These are phyloP conservation scores for Euwallacea similis DNA, from an alignment of 1,140 invertebrate species.

Conservation along the genomic window DNA sequence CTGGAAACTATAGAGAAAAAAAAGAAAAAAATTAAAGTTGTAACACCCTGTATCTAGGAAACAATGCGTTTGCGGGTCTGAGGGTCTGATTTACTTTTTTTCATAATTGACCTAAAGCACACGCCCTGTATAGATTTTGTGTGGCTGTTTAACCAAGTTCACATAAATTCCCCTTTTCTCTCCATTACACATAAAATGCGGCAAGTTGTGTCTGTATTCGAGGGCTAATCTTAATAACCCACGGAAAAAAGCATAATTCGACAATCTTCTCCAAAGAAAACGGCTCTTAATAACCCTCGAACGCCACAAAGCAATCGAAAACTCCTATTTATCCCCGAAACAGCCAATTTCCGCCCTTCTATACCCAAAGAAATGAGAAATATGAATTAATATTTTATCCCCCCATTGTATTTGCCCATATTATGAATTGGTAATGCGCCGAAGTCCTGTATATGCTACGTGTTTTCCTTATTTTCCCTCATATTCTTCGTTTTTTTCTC, in stretches of 20 bases:
- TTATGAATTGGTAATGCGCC: constrained; percentile 50
- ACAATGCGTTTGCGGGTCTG: no score
- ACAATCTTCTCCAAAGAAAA: constrained; percentile 6
- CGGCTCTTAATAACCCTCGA: constrained; percentile 21
- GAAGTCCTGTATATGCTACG: constrained; percentile 23
- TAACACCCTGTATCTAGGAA: no score
- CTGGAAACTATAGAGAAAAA: no score
- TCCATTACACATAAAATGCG: no score
- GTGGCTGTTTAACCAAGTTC: no score
- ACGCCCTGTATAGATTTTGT: no score
- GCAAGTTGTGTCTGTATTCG: no score
- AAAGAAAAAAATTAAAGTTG: no score
- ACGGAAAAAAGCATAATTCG: constrained; percentile 22
- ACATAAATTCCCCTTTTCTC: no score
- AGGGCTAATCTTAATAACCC: not conserved
- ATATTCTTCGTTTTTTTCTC: constrained; percentile 18
- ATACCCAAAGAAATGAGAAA: constrained; percentile 50
- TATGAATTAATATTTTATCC: constrained; percentile 53
- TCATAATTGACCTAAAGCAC: no score
- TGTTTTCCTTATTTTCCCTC: constrained; percentile 25
- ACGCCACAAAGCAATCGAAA: constrained; percentile 30
- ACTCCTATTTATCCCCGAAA: constrained; percentile 30
- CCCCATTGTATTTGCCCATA: constrained; percentile 52
- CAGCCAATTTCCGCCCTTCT: constrained; percentile 38
- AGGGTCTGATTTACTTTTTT: no score